Evolutionary conservation across 2,888 invertebrate species (phyloP), one percentile per base, ranked within the genome.

Genomic region (Campoletis raptor): DNA sequence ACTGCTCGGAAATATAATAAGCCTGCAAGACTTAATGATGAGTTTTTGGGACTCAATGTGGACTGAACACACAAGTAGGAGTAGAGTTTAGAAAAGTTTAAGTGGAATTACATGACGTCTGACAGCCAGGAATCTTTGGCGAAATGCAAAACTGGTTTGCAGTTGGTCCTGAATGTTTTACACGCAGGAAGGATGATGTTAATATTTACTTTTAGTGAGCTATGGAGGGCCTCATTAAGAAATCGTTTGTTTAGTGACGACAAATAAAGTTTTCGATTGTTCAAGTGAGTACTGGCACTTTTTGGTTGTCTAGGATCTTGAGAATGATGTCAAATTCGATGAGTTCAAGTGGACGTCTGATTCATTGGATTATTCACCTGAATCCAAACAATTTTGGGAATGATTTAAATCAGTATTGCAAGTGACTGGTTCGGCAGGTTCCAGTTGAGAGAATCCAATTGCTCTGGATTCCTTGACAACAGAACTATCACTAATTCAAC

Each of bases 71-170:
- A 61, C 57, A 21, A 21, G 45, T 15, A 42, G 45, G 21, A n/a
- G n/a, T n/a, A 67, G 57, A 1, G 24, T 12, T 0, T 21, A 73
- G 54, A 36, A 73, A 73, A 40, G 18, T 74, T 61, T 24, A 61
- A 18, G 36, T 10, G 72, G 30, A 30, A 72, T 72, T 48, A n/a
- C 48, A 18, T 48, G 24, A 70, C 18, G 69, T 21, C 36, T n/a
- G 40, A 67, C 42, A 21, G 67, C 42, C 42, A 3, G n/a, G 37
- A 57, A 24, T 15, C 21, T 57, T 74, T 57, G 21, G n/a, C 40
- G 24, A 57, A 74, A 74, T 74, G 72, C 48, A 48, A 72, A 61
- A 61, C 24, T 61, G 4, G 57, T 66, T 37, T 66, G n/a, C 64
- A 37, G 64, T 15, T 36, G 15, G 64, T 64, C 36, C 36, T 15